Evolutionary conservation across 35 echinoderm and acorn worm genomes (phyloP), one percentile per base, ranked within the genome.

Genomic region (Lytechinus pictus): DNA sequence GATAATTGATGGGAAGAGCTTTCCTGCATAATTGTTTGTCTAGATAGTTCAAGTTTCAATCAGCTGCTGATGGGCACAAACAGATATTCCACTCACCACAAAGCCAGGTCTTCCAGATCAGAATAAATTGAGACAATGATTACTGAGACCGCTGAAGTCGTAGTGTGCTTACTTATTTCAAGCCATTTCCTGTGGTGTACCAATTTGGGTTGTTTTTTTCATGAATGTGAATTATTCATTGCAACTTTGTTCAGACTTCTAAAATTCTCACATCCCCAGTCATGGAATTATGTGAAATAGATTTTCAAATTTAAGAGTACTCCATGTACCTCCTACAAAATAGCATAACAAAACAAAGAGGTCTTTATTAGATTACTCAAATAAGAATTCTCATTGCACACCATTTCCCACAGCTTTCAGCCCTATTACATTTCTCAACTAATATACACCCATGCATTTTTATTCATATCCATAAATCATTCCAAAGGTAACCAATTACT

Each of bases 1-100:
- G 66, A 79, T 79, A 79, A 79, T 79, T 79, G 66, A 79, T 79
- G 66, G 66, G 66, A 79, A 79, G 66, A 79, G 66, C 66, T 79
- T 79, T 79, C 66, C 66, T 79, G 66, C 66, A 79, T 79, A 79
- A 79, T 79, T 79, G 66, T 79, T 90, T 90, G 52, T 90, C 88
- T 90, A 44, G 52, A 54, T 90, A 90, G 88, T 90, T 90, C 88
- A 90, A 90, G 52, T 90, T 90, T 54, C 52, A 90, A 90, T 90
- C 88, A 90, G 28, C 28, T 16, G 52, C 29, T 90, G 88, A 90
- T 90, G 88, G 52, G 88, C 88, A 90, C 88, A 90, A 54, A 90
- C 88, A 90, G 88, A 90, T 54, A 90, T 90, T 90, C 52, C 88
- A 90, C 28, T 90, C 88, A 13, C 28, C 88, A 44, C 52, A 54